Evolutionary conservation across 1,140 invertebrate species (phyloP).

Genomic region (Neelides sp.): DNA sequence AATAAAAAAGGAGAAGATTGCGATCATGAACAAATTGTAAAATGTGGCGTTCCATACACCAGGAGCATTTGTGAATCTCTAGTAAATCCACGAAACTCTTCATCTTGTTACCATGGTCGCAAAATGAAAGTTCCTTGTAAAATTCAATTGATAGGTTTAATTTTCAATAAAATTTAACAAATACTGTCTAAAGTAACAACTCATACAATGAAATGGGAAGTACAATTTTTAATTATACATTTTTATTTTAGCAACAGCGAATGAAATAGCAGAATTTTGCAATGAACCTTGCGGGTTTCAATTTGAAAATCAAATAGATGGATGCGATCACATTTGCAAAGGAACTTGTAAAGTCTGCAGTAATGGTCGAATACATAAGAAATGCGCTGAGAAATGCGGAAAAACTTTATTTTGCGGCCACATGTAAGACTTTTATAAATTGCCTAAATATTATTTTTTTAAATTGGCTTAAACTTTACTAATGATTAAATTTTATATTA

Average conservation of each 20-base stretch:
- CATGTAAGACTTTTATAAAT: constrained; percentile 32
- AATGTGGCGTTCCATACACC: constrained; percentile 8
- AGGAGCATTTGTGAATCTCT: constrained; percentile 16
- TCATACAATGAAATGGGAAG: background rate
- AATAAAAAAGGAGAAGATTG: constrained; percentile 10
- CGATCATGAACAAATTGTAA: constrained; percentile 15
- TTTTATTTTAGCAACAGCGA: constrained; percentile 3
- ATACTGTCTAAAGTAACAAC: background rate
- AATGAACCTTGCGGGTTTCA: constrained; percentile 15
- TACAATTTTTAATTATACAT: background rate
- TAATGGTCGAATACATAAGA: constrained; percentile 47
- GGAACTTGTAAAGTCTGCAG: constrained; percentile 46
- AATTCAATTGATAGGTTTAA: constrained; percentile 3
- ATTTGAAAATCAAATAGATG: constrained; percentile 9
- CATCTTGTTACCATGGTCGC: constrained; percentile 22
- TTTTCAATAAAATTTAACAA: background rate
- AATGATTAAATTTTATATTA: constrained; percentile 32
- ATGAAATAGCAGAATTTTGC: constrained; percentile 16
- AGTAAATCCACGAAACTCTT: background rate
- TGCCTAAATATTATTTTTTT: background rate
- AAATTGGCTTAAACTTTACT: background rate
- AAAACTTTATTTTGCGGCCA: constrained; percentile 51
- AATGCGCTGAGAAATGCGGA: constrained; percentile 47
- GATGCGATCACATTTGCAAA: constrained; percentile 22
- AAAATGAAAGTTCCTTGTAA: constrained; percentile 20